Conservation (phyloP, 2,797 vertebrate genomes). For the Coregonus ussuriensis region DNA sequence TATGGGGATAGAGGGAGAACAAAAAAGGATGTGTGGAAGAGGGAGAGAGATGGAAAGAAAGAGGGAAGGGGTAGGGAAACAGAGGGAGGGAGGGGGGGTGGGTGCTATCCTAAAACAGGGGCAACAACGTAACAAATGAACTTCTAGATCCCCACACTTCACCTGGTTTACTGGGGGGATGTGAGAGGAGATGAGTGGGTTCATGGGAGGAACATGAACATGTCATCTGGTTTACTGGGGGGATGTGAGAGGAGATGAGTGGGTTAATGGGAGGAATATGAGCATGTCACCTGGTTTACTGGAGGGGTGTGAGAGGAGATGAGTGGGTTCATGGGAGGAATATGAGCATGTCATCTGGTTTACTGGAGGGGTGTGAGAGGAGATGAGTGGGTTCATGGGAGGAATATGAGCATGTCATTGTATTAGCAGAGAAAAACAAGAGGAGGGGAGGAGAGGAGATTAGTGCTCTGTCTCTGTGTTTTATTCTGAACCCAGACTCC, state of each 20-base stretch:
- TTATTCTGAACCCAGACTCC: constrained; percentile 1
- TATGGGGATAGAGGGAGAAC: constrained; percentile 20
- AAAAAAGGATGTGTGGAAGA: constrained; percentile 29
- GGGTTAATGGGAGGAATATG: constrained; percentile 7
- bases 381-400: background rate
- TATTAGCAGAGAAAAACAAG: constrained; percentile 7
- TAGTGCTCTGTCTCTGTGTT: constrained; percentile 6
- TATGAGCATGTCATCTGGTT: constrained; percentile 15
- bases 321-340: constrained; percentile 19
- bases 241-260: background rate
- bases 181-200: background rate
- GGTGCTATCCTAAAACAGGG: constrained; percentile 38
- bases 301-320: background rate
- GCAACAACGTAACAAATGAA: constrained; percentile 45
- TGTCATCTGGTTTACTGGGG: background rate
- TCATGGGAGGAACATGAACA: constrained; percentile 13
- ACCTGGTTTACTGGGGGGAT: constrained; percentile 32
- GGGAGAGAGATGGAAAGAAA: background rate
- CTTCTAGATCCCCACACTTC: constrained; percentile 39
- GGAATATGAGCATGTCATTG: constrained; percentile 24
- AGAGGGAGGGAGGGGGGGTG: background rate
- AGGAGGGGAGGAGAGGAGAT: constrained; percentile 26
- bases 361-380: too few species aligned
- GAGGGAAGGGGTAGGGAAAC: constrained; percentile 17
- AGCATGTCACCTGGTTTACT: constrained; percentile 22